These are phyloP conservation scores for Drosophila saltans DNA, from an alignment of 1,140 invertebrate genomes.

Conservation along the genomic window DNA sequence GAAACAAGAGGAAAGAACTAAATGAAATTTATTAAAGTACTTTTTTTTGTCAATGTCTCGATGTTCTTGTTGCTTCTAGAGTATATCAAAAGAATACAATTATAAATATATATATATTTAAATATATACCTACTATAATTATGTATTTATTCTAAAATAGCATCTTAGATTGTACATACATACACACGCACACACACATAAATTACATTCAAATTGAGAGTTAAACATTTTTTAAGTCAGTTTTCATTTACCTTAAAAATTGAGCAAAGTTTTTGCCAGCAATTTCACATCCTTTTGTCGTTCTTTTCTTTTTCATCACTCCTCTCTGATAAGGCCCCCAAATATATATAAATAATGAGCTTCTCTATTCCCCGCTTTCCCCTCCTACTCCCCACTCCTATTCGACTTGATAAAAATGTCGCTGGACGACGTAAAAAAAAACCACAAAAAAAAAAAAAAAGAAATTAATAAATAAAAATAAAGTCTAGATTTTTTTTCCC, in stretches of 20 bases:
- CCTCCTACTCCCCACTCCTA: neutral
- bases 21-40: conserved; percentile 11
- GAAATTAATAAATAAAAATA: conserved; percentile 11
- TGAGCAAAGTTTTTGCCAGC: conserved; percentile 7
- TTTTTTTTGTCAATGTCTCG: conserved; percentile 12
- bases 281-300: neutral
- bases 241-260: neutral
- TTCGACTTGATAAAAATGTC: conserved; percentile 67
- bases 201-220: conserved; percentile 9
- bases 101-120: conserved; percentile 12
- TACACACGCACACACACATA: conserved; percentile 27
- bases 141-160: conserved; percentile 20
- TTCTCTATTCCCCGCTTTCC: conserved; percentile 3
- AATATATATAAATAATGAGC: neutral
- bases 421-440: conserved; percentile 69
- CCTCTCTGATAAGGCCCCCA: neutral
- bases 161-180: conserved; percentile 62
- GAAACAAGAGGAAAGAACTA: conserved; percentile 8
- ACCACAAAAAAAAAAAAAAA: conserved; percentile 16
- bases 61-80: conserved; percentile 17
- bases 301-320: neutral
- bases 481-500: conserved; percentile 43
- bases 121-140: conserved; percentile 22
- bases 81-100: conserved; percentile 4
- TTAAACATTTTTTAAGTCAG: neutral